Percentiles rank a stretch among this genome's conserved stretches.
These are phyloP conservation scores for Cebidichthys violaceus DNA, from an alignment of 2,113 vertebrate species.

Conservation along the genomic window DNA sequence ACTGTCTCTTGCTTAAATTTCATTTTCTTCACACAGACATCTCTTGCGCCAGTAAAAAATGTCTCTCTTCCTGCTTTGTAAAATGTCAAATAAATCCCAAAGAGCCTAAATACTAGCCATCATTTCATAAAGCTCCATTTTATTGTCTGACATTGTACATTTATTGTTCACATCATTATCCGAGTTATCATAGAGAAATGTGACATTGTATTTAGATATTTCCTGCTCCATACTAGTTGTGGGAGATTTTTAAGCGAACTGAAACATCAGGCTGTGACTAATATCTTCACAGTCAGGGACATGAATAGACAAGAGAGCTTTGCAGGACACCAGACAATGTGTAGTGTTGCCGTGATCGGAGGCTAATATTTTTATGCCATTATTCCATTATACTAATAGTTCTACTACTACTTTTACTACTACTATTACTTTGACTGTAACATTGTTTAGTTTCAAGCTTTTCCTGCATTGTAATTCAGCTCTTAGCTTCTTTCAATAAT, in stretches of 20 bases:
- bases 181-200: neutral
- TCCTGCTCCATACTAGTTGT: neutral
- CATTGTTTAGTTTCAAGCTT: too few species aligned
- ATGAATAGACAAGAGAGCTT: neutral
- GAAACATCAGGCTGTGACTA: slow-evolving; percentile 3
- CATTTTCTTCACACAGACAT: neutral
- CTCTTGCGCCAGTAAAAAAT: neutral
- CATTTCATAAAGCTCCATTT: too few species aligned
- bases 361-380: neutral
- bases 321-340: neutral
- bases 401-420: too few species aligned
- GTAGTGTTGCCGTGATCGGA: neutral
- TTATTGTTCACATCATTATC: too few species aligned
- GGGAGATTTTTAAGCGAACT: neutral
- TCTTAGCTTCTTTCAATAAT: too few species aligned
- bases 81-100: neutral
- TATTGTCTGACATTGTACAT: too few species aligned
- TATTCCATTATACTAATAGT: too few species aligned
- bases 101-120: neutral
- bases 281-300: neutral
- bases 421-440: too few species aligned
- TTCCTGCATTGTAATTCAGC: too few species aligned
- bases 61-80: neutral
- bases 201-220: slow-evolving; percentile 7
- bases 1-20: neutral